phyloP scores from a whole-genome alignment of 1,140 invertebrate genomes.

The Pseudachorutes palmiensis region DNA sequence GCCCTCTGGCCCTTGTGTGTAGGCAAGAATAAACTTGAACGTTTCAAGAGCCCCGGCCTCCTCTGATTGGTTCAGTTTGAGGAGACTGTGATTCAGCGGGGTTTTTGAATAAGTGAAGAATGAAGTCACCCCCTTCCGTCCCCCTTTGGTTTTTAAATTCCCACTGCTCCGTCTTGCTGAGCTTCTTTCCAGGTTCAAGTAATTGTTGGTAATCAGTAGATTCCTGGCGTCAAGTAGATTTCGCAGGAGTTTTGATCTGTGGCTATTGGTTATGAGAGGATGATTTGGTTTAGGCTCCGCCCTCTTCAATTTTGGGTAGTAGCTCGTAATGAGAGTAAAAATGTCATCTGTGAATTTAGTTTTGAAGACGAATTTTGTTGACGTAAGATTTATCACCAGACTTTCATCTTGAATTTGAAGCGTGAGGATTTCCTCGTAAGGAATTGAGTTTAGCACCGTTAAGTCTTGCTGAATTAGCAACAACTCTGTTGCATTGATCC shows the following conservation, averaged over 20 bases:
- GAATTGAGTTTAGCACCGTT: background rate
- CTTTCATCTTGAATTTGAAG: constrained; percentile 4
- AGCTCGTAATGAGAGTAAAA: constrained; percentile 10
- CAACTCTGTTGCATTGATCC: background rate
- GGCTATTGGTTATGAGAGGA: background rate
- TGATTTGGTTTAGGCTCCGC: background rate
- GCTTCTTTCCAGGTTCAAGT: background rate
- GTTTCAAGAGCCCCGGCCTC: background rate
- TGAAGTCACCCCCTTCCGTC: background rate
- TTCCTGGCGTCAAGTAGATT: background rate
- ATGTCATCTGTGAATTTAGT: constrained; percentile 5
- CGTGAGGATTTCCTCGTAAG: background rate
- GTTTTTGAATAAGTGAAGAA: constrained; percentile 1
- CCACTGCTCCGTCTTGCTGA: background rate
- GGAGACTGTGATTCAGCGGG: background rate
- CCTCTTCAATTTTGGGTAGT: background rate
- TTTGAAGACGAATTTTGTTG: constrained; percentile 7
- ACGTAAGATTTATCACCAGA: background rate
- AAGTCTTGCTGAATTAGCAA: constrained; percentile 7
- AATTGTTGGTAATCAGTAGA: constrained; percentile 1
- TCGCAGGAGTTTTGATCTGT: background rate
- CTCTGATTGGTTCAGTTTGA: constrained; percentile 8
- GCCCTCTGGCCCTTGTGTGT: background rate
- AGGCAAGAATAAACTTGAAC: background rate
- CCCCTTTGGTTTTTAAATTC: background rate